These are phyloP conservation scores for Synergus laeviventris DNA, from an alignment of 2,888 invertebrate genomes.

Conservation along the genomic window DNA sequence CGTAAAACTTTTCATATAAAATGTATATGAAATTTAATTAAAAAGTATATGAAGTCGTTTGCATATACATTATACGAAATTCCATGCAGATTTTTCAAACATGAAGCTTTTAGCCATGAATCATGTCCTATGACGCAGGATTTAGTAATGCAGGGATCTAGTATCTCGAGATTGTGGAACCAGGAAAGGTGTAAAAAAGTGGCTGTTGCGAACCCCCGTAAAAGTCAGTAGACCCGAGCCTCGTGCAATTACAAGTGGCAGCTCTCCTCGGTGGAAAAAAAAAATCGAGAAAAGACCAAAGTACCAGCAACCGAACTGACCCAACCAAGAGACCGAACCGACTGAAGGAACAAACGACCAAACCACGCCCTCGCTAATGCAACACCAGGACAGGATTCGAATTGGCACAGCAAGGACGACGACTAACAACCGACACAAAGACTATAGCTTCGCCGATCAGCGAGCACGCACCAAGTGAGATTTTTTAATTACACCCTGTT, in stretches of 20 bases:
- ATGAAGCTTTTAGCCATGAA: not conserved
- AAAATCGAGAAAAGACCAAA: constrained; percentile 29
- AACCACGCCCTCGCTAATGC: constrained; percentile 74
- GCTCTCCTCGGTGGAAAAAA: constrained; percentile 56
- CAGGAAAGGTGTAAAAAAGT: not conserved
- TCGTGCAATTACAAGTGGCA: constrained; percentile 65
- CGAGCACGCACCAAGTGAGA: constrained; percentile 53
- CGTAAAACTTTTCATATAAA: too few species aligned
- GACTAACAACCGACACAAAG: constrained; percentile 66
- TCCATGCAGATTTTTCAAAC: too few species aligned
- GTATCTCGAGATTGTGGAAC: not conserved
- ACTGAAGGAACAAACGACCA: constrained; percentile 50
- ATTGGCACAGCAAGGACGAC: constrained; percentile 73
- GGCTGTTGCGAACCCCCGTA: not conserved
- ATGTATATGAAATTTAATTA: too few species aligned
- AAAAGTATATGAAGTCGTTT: too few species aligned
- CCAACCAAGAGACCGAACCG: constrained; percentile 9
- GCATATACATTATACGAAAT: too few species aligned
- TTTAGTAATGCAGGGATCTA: not conserved
- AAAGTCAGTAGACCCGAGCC: constrained; percentile 62
- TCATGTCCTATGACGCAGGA: not conserved
- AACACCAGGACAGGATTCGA: constrained; percentile 69
- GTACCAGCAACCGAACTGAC: constrained; percentile 24
- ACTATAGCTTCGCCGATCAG: constrained; percentile 48
- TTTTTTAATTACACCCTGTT: constrained; percentile 66